Percentiles rank a stretch among this genome's conserved stretches.
Conservation (phyloP, 2,113 vertebrate species). For the Gavia stellata region DNA sequence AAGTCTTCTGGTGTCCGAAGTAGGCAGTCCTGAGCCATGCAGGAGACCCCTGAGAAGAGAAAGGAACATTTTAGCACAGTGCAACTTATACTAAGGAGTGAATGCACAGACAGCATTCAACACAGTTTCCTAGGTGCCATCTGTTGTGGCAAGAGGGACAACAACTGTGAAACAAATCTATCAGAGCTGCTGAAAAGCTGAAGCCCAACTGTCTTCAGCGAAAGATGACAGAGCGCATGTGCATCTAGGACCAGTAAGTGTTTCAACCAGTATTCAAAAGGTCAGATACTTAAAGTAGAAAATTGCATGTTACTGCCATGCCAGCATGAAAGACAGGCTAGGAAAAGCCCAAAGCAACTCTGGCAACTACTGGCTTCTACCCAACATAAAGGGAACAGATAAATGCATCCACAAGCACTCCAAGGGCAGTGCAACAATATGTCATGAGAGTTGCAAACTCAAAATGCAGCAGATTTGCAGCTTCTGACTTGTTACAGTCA, state of each 20-base stretch:
- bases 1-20: conserved; percentile 95
- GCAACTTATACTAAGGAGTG: not conserved
- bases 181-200: conserved; percentile 12
- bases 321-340: not conserved
- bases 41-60: conserved; percentile 85
- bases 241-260: not conserved
- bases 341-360: not conserved
- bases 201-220: not conserved
- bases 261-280: not conserved
- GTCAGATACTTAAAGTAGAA: not conserved
- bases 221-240: not conserved
- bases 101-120: not conserved
- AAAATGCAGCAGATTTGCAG: not conserved
- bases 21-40: conserved; percentile 98
- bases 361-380: not conserved
- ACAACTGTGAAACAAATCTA: conserved; percentile 30
- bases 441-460: not conserved
- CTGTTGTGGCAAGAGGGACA: conserved; percentile 25
- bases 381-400: not conserved
- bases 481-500: not conserved
- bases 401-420: not conserved
- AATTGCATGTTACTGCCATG: not conserved
- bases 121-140: conserved; percentile 16
- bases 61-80: not conserved
- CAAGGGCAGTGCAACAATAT: not conserved